Evolutionary conservation across 2,888 invertebrate species (phyloP).

Genomic region (Galerucella pusilla): DNA sequence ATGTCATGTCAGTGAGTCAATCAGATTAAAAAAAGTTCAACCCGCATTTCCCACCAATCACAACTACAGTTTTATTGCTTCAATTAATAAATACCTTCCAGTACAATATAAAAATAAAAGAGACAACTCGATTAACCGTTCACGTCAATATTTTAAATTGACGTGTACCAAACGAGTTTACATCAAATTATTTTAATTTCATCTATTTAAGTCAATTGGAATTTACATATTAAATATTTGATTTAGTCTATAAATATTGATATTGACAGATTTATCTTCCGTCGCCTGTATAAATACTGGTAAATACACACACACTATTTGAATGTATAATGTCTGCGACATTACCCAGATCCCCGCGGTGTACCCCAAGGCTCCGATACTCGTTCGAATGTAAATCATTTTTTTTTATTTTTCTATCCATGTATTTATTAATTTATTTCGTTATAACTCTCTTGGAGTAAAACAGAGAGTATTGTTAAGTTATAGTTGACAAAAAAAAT

Average conservation of each 20-base stretch:
- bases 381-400: slow-evolving; percentile 27
- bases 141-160: slow-evolving; percentile 29
- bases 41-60: slow-evolving; percentile 33
- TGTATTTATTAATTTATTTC: slow-evolving; percentile 18
- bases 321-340: slow-evolving; percentile 37
- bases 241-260: slow-evolving; percentile 46
- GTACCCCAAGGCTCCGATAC: slow-evolving; percentile 22
- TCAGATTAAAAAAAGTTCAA: background rate
- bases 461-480: background rate
- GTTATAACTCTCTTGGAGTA: slow-evolving; percentile 10
- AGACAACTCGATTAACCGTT: slow-evolving; percentile 27
- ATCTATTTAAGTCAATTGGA: slow-evolving; percentile 42
- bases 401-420: slow-evolving; percentile 19
- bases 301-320: slow-evolving; percentile 36
- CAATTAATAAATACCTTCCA: slow-evolving; percentile 37
- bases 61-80: slow-evolving; percentile 15
- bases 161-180: slow-evolving; percentile 25
- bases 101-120: slow-evolving; percentile 10
- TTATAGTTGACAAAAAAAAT: background rate
- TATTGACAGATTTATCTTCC: slow-evolving; percentile 46
- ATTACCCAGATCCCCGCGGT: slow-evolving; percentile 21
- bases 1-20: no score
- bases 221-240: slow-evolving; percentile 47
- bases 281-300: slow-evolving; percentile 41
- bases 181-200: slow-evolving; percentile 45